Evolutionary conservation across 2,113 vertebrate species (phyloP), one percentile per base, ranked within the genome.

Genomic region (Pluvialis apricaria): DNA sequence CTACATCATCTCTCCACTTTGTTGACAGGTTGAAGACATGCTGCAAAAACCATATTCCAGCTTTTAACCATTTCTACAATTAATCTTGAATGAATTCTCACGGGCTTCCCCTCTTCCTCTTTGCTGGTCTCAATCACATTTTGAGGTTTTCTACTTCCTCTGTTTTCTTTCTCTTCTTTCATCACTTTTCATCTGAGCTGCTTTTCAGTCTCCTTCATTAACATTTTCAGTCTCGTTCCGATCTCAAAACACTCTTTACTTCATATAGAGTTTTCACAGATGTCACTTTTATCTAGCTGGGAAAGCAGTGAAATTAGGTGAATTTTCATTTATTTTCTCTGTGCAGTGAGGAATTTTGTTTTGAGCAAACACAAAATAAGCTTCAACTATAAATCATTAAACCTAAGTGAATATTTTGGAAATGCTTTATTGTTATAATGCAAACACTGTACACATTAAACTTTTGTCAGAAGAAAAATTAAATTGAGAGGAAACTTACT

Each of bases 401-500:
- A 95, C 47, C 32, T 90, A 76, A 93, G 68, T 60, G 82, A 64
- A 71, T 66, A 45, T 76, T 77, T 61, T 91, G 36, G 70, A 94
- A 91, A 47, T 13, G 52, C 40, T 77, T 97, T 88, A 45, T 49
- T 77, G 32, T 87, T 79, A 47, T 72, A 95, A 76, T 91, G 34
- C 82, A 61, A 79, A 52, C 32, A 54, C 28, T 31, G 51, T 49
- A 81, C n/a, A 57, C 31, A 57, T 52, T 28, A 91, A 91, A 57
- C 34, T 68, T 76, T 79, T 75, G 65, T 73, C 47, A 95, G 57
- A 90, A 80, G n/a, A 88, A 72, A 91, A 93, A 76, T 89, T 94
- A 97, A 62, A 64, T 15, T 71, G 61, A 91, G 58, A 42, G 52
- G 38, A 47, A 73, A 95, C 87, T 75, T 76, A 42, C 36, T 92